Percentiles rank a stretch among this genome's conserved stretches.
Evolutionary conservation across 2,797 vertebrate genomes (phyloP).

Genomic region (Myotis planiceps): DNA sequence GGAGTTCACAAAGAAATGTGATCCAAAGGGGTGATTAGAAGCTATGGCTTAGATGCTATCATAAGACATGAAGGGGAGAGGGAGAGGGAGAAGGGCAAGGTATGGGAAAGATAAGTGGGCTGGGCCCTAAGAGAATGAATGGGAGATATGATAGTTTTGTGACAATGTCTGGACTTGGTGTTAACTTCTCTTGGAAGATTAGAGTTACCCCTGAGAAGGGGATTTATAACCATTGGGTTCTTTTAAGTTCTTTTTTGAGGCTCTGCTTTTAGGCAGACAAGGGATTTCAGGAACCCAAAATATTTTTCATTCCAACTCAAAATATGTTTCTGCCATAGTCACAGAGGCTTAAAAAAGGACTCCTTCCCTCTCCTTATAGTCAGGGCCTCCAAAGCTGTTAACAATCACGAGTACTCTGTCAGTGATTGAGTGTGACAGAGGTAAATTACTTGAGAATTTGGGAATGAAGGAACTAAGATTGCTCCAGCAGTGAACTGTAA

Average conservation of each 20-base stretch:
- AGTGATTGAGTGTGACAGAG: background rate
- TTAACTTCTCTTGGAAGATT: background rate
- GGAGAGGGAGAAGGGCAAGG: background rate
- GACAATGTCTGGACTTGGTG: background rate
- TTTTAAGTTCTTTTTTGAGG: background rate
- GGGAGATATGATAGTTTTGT: background rate
- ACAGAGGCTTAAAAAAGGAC: background rate
- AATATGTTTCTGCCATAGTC: background rate
- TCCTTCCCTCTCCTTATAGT: background rate
- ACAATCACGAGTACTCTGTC: background rate
- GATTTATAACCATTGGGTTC: background rate
- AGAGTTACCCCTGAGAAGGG: background rate
- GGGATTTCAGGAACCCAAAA: conserved; percentile 16
- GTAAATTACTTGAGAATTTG: background rate
- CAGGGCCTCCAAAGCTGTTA: background rate
- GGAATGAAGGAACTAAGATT: background rate
- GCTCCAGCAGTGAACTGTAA: background rate
- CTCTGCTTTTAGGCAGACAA: conserved; percentile 11
- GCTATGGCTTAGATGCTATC: background rate
- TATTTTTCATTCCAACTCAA: background rate
- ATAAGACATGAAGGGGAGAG: background rate
- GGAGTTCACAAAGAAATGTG: background rate
- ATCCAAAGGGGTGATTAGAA: background rate
- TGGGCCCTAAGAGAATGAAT: background rate
- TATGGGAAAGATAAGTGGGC: background rate